Base-by-base conservation (phyloP, 2,888 invertebrate genomes). In the Drosophila flavopinicola region DNA sequence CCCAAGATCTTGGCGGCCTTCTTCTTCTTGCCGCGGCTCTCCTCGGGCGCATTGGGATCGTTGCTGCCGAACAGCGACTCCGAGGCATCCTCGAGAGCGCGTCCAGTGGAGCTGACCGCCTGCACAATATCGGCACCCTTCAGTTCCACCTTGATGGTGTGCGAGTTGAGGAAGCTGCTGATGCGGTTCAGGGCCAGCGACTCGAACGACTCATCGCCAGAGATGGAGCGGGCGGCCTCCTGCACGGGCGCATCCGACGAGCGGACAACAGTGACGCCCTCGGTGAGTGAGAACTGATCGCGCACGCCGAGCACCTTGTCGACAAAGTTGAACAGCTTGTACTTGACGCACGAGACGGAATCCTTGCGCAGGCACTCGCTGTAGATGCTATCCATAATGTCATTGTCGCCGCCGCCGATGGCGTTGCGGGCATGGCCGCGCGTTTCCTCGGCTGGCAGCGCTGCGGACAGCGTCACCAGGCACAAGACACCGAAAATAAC, bases 241-340 rank as follows among this genome's bases (percentile, higher is more conserved):
- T 96, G 96, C 68, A 95, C 96, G 1, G 94, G 93, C 13, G 94
- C 93, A 66, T 94, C 94, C 32, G 93, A 92, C 5, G 95, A 95
- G 90, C 95, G 94, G 59, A 96, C 94, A 20, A 96, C 95, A 42
- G 96, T 96, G 47, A 97, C 95, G 53, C 96, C 96, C 76, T 96
- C 96, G 56, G 95, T 94, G 37, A 96, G 91, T 6, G 95, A 94
- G 88, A 96, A 96, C 66, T 94, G 94, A 87, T 96, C 96, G 90
- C 95, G 96, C 78, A 95, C 94, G 44, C 94, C 94, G 61, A 96
- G 92, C 92, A 95, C 95, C 91, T 96, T 96, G 92, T 96, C 96
- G 76, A 96, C 95, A 91, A 95, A 96, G 17, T 95, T 94, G 92
- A 96, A 96, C 88, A 96, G 94, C 90, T 96, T 96, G 92, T 96